Evolutionary conservation across 1,140 invertebrate genomes (phyloP).

Genomic region (Ctenoplectra terminalis): DNA sequence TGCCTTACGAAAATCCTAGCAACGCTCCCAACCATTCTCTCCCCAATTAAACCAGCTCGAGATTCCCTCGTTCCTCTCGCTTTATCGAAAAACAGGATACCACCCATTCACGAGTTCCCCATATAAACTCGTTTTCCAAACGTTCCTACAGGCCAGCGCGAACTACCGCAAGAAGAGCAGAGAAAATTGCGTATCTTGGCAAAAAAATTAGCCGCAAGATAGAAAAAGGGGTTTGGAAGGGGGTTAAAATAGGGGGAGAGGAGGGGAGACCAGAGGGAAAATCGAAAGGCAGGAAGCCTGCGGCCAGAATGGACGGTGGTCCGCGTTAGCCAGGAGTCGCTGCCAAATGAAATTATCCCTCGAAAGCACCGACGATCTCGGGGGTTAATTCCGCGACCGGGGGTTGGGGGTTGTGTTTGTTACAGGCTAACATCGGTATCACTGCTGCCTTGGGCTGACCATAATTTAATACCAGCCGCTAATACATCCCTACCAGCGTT

Average conservation of each 20-base stretch:
- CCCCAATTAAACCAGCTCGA: neutral
- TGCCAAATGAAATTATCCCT: conserved; percentile 81
- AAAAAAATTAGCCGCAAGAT: conserved; percentile 50
- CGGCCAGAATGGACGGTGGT: conserved; percentile 46
- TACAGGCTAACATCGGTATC: conserved; percentile 72
- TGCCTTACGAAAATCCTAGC: neutral
- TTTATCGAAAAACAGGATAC: neutral
- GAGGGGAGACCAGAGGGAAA: neutral
- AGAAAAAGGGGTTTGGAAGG: conserved; percentile 9
- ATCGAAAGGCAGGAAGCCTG: conserved; percentile 44
- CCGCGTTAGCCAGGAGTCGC: conserved; percentile 50
- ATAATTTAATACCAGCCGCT: conserved; percentile 79
- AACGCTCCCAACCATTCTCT: neutral
- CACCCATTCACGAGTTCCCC: neutral
- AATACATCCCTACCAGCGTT: conserved; percentile 70
- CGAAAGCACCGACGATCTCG: conserved; percentile 71
- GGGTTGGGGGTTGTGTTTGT: conserved; percentile 63
- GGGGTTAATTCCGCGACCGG: conserved; percentile 73
- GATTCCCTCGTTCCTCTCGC: neutral
- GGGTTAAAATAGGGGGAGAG: neutral
- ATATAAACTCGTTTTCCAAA: conserved; percentile 23
- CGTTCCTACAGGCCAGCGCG: neutral
- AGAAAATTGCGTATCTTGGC: conserved; percentile 42
- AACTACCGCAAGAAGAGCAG: neutral
- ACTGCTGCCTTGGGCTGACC: conserved; percentile 72